Evolutionary conservation across 23 tunicate species (phyloP), one percentile per base, ranked within the genome.

Genomic region (Corella eumyota): DNA sequence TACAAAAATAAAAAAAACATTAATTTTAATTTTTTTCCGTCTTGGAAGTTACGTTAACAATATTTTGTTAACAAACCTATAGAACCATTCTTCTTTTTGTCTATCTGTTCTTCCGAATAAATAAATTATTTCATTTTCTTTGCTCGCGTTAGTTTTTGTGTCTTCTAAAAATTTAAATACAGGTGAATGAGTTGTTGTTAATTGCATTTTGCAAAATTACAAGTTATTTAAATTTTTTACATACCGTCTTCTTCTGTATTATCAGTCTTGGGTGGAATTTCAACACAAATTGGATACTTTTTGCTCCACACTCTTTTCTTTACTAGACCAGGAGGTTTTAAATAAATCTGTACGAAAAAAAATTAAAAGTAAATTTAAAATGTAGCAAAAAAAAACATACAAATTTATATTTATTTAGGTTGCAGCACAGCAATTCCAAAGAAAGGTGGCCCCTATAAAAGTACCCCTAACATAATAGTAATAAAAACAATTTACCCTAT

Each of bases 31-130:
- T 9, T 40, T 40, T 40, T 40, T 40, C 15, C 48, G 48, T 40
- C 13, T 40, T 40, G 11, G 15, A 40, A 40, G 48, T 40, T 40
- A 9, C 15, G 11, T 40, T 9, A 40, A 40, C 13, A 40, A 9
- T 40, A 9, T 40, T 40, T 40, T 11, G 48, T 9, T 15, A 40
- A 40, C 48, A 40, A 19, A 86, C 95, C 86, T 88, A 76, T 88
- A 88, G 50, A 88, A 88, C 96, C 96, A 88, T 69, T 78, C 80
- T 62, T 88, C 96, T 48, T 88, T 88, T 67, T 88, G 87, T 61
- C 77, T 52, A 38, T 68, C 73, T 23, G 96, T 88, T 45, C 96
- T 55, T 1, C 96, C 96, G 34, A 88, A 88, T 7, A 88, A 36
- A 61, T 78, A 79, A 45, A 88, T 27, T 25, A 60, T 13, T 27